Evolutionary conservation across 2,113 vertebrate species (phyloP).

Genomic region (Sinocyclocheilus grahami): DNA sequence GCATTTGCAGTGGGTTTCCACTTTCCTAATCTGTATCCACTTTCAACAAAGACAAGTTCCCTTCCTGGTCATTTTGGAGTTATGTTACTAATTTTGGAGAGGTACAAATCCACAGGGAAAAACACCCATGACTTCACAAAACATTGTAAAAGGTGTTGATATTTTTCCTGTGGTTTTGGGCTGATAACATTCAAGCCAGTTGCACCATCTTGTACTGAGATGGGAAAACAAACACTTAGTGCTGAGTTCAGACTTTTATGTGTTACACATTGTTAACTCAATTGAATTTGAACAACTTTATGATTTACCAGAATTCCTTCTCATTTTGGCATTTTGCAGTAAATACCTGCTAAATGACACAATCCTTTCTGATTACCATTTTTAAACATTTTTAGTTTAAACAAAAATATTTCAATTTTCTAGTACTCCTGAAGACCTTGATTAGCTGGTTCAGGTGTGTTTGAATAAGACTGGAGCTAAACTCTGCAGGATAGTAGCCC

Average conservation of each 20-base stretch:
- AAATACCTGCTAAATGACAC: no score
- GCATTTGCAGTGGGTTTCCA: not conserved
- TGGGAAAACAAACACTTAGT: not conserved
- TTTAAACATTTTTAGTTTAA: not conserved
- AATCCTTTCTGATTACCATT: not conserved
- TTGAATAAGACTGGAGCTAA: no score
- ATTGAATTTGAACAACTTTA: not conserved
- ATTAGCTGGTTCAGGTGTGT: no score
- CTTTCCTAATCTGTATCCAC: not conserved
- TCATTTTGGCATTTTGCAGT: not conserved
- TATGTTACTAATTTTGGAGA: not conserved
- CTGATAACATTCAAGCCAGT: conserved; percentile 40
- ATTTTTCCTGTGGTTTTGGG: not conserved
- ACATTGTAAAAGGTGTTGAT: not conserved
- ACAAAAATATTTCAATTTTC: not conserved
- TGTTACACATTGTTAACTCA: conserved; percentile 26
- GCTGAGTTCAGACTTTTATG: conserved; percentile 26
- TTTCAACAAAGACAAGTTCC: not conserved
- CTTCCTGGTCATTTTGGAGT: not conserved
- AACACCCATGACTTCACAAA: conserved; percentile 18
- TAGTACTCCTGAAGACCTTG: no score
- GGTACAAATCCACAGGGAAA: not conserved
- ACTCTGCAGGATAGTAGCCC: no score
- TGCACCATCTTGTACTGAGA: not conserved
- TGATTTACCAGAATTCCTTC: not conserved